phyloP scores from a whole-genome alignment of 2,888 invertebrate genomes.

The Caenorhabditis sp. region DNA sequence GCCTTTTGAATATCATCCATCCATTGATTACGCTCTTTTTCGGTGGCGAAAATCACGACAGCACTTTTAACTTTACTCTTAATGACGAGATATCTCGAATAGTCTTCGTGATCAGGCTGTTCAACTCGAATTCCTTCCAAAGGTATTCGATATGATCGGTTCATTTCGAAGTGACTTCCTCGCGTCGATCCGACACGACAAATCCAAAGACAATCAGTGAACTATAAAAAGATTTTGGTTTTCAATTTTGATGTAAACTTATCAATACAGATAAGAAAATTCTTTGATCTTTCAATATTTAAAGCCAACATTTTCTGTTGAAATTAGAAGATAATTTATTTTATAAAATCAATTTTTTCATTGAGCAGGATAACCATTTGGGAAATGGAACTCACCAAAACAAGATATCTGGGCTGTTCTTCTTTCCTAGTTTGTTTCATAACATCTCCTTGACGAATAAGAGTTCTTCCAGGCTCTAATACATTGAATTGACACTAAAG shows the following conservation, averaged over 20 bases:
- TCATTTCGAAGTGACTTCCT: conserved; percentile 51
- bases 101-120: conserved; percentile 38
- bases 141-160: conserved; percentile 56
- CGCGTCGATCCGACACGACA: conserved; percentile 47
- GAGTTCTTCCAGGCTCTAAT: conserved; percentile 56
- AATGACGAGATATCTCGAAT: conserved; percentile 24
- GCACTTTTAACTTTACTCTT: conserved; percentile 43
- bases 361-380: too few relatives aligned
- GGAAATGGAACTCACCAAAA: conserved; percentile 51
- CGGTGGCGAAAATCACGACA: conserved; percentile 29
- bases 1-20: conserved; percentile 32
- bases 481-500: conserved; percentile 63
- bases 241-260: too few relatives aligned
- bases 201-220: conserved; percentile 64
- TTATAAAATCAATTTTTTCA: too few relatives aligned
- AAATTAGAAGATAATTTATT: too few relatives aligned
- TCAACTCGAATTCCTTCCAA: conserved; percentile 50
- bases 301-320: too few relatives aligned
- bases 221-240: conserved; percentile 54
- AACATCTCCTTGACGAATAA: conserved; percentile 61
- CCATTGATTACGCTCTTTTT: conserved; percentile 43
- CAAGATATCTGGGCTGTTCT: conserved; percentile 54
- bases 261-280: too few relatives aligned
- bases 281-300: too few relatives aligned
- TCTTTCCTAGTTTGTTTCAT: conserved; percentile 65